These are phyloP conservation scores for Tamias sibiricus DNA, from an alignment of 2,113 vertebrate genomes.

Conservation along the genomic window DNA sequence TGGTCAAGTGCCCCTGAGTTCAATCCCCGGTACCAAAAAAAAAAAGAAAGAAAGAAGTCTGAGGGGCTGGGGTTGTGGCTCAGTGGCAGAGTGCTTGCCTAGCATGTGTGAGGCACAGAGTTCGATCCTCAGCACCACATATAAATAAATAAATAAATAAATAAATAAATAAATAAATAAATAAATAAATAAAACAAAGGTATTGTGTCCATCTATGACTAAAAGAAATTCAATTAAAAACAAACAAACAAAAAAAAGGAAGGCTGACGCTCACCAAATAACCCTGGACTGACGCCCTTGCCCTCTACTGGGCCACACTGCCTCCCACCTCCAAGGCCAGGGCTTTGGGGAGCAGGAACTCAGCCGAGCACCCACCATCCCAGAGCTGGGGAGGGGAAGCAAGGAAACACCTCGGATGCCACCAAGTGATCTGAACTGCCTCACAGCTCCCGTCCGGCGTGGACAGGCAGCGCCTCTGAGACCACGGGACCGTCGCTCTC, in stretches of 20 bases:
- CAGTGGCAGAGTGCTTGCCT: too few species aligned
- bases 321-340: not conserved
- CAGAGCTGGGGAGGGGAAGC: not conserved
- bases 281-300: not conserved
- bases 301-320: too few species aligned
- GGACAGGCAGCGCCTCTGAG: not conserved
- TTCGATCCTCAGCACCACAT: too few species aligned
- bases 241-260: too few species aligned
- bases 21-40: too few species aligned
- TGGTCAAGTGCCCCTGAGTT: too few species aligned
- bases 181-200: too few species aligned
- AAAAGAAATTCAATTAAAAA: too few species aligned
- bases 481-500: not conserved
- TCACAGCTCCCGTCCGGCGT: fast-evolving
- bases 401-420: not conserved
- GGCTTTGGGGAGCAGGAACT: fast-evolving
- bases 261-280: fast-evolving
- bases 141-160: too few species aligned
- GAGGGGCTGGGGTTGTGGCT: not conserved
- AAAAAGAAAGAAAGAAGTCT: not conserved
- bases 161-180: too few species aligned
- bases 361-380: not conserved
- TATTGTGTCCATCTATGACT: too few species aligned
- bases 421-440: not conserved
- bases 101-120: too few species aligned